Evolutionary conservation across 92 coral and sea anemone species (phyloP).

Genomic region (Pocillopora grandis): DNA sequence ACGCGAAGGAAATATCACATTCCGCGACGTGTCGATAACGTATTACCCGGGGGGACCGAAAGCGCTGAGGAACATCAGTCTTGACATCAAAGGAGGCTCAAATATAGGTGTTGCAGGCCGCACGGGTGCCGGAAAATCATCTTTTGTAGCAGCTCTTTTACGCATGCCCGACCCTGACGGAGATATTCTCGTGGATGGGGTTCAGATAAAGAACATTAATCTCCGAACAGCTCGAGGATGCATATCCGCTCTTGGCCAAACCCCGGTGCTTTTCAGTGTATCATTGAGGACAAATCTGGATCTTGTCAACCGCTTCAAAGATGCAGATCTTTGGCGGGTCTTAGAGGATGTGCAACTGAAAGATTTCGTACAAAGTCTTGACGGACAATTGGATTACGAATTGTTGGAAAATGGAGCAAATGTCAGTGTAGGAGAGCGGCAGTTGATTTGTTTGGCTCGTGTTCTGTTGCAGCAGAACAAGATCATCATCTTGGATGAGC

Average conservation of each 20-base stretch:
- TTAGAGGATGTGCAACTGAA: not conserved
- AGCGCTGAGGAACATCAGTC: not conserved
- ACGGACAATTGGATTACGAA: not conserved
- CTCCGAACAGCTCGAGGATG: not conserved
- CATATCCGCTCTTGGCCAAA: too few species aligned
- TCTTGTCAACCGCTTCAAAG: not conserved
- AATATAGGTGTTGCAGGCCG: not conserved
- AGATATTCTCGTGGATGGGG: not conserved
- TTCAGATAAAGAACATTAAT: not conserved
- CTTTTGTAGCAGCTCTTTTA: not conserved
- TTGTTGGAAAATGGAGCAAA: conserved; percentile 4
- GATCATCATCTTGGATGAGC: not conserved
- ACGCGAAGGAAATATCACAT: not conserved
- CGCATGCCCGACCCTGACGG: conserved; percentile 2
- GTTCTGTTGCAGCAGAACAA: not conserved
- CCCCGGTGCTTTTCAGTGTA: not conserved
- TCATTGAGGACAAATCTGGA: not conserved
- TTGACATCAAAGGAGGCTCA: not conserved
- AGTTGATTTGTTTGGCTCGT: conserved; percentile 7
- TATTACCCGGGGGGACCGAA: conserved; percentile 4
- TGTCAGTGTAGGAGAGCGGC: not conserved
- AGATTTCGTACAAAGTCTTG: not conserved
- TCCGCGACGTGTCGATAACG: not conserved
- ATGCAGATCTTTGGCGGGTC: not conserved
- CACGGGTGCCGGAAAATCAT: conserved; percentile 1